Conservation (phyloP, 2,113 vertebrate genomes). For the Esox niger region DNA sequence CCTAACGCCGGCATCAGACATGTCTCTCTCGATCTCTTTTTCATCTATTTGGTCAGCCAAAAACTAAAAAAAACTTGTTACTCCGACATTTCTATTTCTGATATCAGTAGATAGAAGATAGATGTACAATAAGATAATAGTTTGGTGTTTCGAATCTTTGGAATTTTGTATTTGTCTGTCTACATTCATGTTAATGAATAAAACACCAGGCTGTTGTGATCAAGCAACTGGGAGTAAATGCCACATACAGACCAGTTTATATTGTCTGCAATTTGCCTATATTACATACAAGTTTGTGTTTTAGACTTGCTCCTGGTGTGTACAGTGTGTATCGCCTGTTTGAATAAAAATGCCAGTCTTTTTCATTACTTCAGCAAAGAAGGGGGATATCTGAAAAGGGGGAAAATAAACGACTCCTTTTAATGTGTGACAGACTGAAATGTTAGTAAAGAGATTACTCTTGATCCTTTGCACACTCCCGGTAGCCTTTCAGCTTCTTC, state of each 20-base stretch:
- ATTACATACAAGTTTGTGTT: too few species aligned
- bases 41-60: neutral
- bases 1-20: constrained; percentile 51
- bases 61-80: neutral
- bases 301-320: neutral
- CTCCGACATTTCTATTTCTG: neutral
- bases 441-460: constrained; percentile 4
- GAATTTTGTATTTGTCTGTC: too few species aligned
- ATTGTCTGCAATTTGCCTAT: neutral
- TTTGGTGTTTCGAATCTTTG: neutral
- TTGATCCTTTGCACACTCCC: constrained; percentile 52
- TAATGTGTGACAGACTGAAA: neutral
- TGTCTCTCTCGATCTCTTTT: neutral
- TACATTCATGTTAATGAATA: too few species aligned
- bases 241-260: neutral
- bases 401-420: neutral
- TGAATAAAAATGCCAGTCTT: constrained; percentile 1
- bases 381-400: neutral
- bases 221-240: neutral
- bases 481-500: constrained; percentile 55
- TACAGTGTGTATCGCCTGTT: too few species aligned
- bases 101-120: neutral
- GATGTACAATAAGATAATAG: neutral
- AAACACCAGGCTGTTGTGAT: too few species aligned
- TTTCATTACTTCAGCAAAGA: neutral